phyloP scores from a whole-genome alignment of 2,797 vertebrate species.

The Acomys russatus region DNA sequence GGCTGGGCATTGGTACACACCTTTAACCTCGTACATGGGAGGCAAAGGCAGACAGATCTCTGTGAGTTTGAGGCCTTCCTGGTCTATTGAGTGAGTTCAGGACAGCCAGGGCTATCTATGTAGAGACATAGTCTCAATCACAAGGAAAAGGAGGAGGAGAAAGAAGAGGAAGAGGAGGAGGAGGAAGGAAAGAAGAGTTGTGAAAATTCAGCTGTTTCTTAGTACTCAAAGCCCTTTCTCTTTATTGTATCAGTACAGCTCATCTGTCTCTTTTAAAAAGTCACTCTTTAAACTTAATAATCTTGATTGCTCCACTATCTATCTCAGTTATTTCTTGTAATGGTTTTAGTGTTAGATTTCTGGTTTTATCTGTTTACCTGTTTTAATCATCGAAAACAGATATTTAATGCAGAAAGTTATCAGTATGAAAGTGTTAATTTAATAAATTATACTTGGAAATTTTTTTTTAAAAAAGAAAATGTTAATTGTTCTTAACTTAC shows the following conservation, averaged over 20 bases:
- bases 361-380: background rate
- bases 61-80: background rate
- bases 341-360: background rate
- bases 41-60: background rate
- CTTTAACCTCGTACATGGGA: background rate
- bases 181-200: background rate
- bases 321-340: background rate
- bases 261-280: background rate
- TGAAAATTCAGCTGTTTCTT: background rate
- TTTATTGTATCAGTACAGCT: background rate
- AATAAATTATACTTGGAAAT: background rate
- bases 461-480: background rate
- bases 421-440: background rate
- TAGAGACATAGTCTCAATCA: background rate
- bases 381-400: background rate
- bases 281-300: background rate
- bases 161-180: fast-evolving
- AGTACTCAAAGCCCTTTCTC: background rate
- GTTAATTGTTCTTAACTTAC: background rate
- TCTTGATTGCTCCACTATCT: background rate
- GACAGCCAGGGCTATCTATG: background rate
- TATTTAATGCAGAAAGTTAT: background rate
- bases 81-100: background rate
- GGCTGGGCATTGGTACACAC: background rate
- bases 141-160: background rate